Evolutionary conservation across 2,888 invertebrate species (phyloP), one percentile per base, ranked within the genome.

Genomic region (Lasius platythorax): DNA sequence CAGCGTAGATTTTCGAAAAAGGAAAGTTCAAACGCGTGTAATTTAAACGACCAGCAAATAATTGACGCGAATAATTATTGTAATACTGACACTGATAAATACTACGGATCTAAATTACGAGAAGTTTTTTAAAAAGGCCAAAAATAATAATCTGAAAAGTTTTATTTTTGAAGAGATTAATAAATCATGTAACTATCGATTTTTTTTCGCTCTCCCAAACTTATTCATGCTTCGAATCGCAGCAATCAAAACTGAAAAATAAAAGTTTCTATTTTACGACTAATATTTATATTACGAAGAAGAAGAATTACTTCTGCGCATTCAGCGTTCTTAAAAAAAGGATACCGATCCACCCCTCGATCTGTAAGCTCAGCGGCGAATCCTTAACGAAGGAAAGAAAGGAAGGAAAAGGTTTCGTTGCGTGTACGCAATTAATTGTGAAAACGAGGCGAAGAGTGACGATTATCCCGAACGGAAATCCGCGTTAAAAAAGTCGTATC

Each of bases 401-500:
- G n/a, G 5, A n/a, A 11, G 3, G 11, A 40, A 12, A 43, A 70
- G 23, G 1, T 81, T 61, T 61, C 3, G 30, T 76, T 37, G 46
- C 81, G 68, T 79, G 68, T 63, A 58, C 40, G n/a, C 61, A 81
- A 81, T 83, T 83, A 83, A 81, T 61, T 79, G 72, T 28, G 28
- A 79, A 73, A 72, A 73, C 79, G 61, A 73, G 73, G 46, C 73
- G 46, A 46, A 46, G 46, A 72, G 28, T 73, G 46, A 61, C 61
- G 43, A 79, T 79, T 58, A 61, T 40, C 61, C 33, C 11, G 43
- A 5, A 33, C 58, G 79, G 40, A 56, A 43, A 30, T 18, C 9
- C 53, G 33, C 50, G 46, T 87, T 76, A 79, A 87, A 89, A 61
- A 46, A 68, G 33, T 86, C 84, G 67, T 68, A 72, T 79, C 68